Evolutionary conservation across 2,797 vertebrate genomes (phyloP).

Genomic region (Typhlichthys subterraneus): DNA sequence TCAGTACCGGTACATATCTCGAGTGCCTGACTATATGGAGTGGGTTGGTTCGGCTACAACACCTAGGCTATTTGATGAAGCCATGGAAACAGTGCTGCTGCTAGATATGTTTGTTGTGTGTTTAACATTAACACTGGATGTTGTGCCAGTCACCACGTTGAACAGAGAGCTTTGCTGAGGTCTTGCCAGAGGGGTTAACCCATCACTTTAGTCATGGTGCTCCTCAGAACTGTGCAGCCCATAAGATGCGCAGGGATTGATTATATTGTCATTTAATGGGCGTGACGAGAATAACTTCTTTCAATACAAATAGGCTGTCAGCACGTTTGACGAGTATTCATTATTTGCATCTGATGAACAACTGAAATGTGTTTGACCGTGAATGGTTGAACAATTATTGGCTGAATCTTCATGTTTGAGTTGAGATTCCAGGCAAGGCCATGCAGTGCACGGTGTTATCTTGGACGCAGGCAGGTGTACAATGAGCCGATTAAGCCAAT

Average conservation of each 20-base stretch:
- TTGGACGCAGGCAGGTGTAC: neutral
- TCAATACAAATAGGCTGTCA: constrained; percentile 21
- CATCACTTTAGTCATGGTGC: constrained; percentile 7
- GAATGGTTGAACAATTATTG: too few relatives aligned
- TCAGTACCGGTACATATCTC: neutral
- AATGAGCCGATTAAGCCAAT: too few relatives aligned
- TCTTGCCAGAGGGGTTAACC: constrained; percentile 3
- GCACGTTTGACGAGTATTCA: constrained; percentile 15
- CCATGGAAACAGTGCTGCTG: constrained; percentile 4
- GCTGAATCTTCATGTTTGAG: neutral
- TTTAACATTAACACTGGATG: neutral
- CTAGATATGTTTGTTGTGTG: neutral
- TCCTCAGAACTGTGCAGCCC: constrained; percentile 28
- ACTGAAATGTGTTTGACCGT: too few relatives aligned
- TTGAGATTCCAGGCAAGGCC: neutral
- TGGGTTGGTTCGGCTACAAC: neutral
- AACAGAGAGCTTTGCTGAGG: constrained; percentile 9
- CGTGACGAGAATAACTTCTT: constrained; percentile 56
- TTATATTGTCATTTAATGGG: constrained; percentile 55
- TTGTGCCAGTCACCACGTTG: constrained; percentile 10
- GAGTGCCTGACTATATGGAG: neutral
- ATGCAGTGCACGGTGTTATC: constrained; percentile 1
- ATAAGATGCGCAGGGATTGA: constrained; percentile 33
- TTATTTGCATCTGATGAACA: constrained; percentile 10
- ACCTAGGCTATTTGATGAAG: too few relatives aligned